Percentiles rank a stretch among this genome's conserved stretches.
These are phyloP conservation scores for Metridium senile DNA, from an alignment of 92 coral and sea anemone species.

Conservation along the genomic window DNA sequence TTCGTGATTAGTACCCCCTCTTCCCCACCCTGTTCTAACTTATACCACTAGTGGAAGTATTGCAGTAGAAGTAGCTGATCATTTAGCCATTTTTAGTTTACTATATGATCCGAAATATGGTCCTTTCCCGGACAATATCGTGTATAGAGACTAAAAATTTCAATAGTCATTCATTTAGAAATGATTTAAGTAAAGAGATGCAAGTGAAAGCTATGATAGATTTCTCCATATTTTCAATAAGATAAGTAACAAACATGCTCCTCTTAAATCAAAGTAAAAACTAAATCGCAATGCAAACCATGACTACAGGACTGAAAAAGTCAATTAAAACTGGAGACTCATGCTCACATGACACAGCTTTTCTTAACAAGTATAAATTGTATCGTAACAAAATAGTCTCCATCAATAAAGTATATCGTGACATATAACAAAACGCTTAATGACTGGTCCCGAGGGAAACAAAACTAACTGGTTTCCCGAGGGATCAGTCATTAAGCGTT, in stretches of 20 bases:
- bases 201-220: background rate
- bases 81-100: constrained; percentile 35
- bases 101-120: constrained; percentile 24
- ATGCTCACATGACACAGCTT: no score
- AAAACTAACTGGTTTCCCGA: no score
- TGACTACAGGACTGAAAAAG: constrained; percentile 42
- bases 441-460: no score
- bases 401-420: no score
- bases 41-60: constrained; percentile 43
- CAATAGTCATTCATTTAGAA: background rate
- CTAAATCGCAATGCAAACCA: constrained; percentile 33
- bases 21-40: no score
- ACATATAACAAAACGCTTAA: no score
- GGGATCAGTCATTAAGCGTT: no score
- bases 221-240: constrained; percentile 28
- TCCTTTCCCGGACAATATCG: constrained; percentile 46
- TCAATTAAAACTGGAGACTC: constrained; percentile 35
- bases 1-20: no score
- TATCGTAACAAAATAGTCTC: no score
- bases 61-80: constrained; percentile 44
- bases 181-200: background rate
- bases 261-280: constrained; percentile 40
- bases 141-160: constrained; percentile 19
- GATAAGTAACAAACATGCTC: constrained; percentile 50
- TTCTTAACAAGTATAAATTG: no score